phyloP scores from a whole-genome alignment of 2,797 vertebrate species.

The Galaxias olidus region DNA sequence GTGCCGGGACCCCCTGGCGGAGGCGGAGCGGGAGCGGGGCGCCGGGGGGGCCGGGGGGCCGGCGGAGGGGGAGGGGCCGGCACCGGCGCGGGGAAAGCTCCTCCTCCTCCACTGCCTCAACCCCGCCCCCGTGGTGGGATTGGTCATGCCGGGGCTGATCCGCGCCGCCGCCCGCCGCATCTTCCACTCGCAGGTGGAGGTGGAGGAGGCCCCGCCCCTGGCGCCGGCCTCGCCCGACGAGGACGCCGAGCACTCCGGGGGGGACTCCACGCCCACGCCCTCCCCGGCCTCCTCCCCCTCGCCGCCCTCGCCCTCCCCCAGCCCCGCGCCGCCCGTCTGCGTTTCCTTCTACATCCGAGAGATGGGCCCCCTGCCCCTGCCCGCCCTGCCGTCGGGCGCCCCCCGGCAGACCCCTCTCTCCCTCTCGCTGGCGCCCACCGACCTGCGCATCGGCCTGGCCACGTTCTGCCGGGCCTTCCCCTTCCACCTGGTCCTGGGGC shows the following conservation, averaged over 20 bases:
- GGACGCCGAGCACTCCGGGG: constrained; percentile 67
- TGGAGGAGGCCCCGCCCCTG: constrained; percentile 86
- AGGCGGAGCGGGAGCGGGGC: constrained; percentile 66
- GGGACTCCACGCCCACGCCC: constrained; percentile 62
- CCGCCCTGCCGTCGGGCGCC: constrained; percentile 68
- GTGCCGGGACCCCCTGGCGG: constrained; percentile 90
- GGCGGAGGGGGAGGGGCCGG: constrained; percentile 77
- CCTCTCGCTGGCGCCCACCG: constrained; percentile 84
- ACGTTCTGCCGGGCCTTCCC: constrained; percentile 97
- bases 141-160: constrained; percentile 94
- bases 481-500: constrained; percentile 94
- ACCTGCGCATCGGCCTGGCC: constrained; percentile 90
- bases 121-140: constrained; percentile 89
- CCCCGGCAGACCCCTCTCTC: constrained; percentile 72
- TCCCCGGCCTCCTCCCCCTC: constrained; percentile 81
- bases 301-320: constrained; percentile 55
- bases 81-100: constrained; percentile 54
- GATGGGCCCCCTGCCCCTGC: constrained; percentile 36
- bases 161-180: constrained; percentile 91
- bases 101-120: constrained; percentile 93
- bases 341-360: constrained; percentile 82
- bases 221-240: constrained; percentile 78
- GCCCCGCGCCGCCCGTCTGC: constrained; percentile 57
- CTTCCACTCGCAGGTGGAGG: constrained; percentile 86
- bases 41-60: constrained; percentile 55